Evolutionary conservation across 2,888 invertebrate species (phyloP), one percentile per base, ranked within the genome.

Genomic region (Aspidiotus rigidus): DNA sequence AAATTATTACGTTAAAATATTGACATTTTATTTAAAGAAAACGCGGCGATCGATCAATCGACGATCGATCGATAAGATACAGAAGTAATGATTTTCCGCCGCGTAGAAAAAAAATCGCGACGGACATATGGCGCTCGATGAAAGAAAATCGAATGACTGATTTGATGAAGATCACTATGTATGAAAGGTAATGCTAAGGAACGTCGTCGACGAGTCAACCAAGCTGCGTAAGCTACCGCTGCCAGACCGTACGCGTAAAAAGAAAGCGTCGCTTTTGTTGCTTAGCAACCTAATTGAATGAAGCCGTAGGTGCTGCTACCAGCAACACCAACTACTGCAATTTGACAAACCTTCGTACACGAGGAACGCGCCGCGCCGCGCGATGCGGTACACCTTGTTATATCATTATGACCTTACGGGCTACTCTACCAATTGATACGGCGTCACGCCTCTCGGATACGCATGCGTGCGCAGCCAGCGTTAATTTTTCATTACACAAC

Each of bases 261-360:
- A 49, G 44, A 42, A n/a, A 41, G 67, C 67, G 67, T 67, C 67
- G 28, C 53, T 42, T 8, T 41, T 28, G 67, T 67, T 67, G 67
- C 67, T 59, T 59, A 41, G 67, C 60, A 67, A 67, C 67, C 56
- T 56, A 57, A 42, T 15, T 56, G 42, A 60, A 67, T 42, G 57
- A 67, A 57, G 42, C 44, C 67, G 39, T 44, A 59, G 11, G 59
- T 11, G 17, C 16, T 13, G 28, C 59, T 15, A 62, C 17, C 44
- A 53, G 44, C 64, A 55, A 54, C 41, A 55, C 64, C 57, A 49
- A 41, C 49, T 28, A 39, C 49, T 42, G 39, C 28, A 59, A 60
- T 67, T 67, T 67, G 67, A 67, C 67, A 67, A 60, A 60, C 67
- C 67, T 59, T 60, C 67, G 64, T 64, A 55, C 64, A 28, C 28